Evolutionary conservation across 92 coral and sea anemone species (phyloP).

Genomic region (Pocillopora grandis): DNA sequence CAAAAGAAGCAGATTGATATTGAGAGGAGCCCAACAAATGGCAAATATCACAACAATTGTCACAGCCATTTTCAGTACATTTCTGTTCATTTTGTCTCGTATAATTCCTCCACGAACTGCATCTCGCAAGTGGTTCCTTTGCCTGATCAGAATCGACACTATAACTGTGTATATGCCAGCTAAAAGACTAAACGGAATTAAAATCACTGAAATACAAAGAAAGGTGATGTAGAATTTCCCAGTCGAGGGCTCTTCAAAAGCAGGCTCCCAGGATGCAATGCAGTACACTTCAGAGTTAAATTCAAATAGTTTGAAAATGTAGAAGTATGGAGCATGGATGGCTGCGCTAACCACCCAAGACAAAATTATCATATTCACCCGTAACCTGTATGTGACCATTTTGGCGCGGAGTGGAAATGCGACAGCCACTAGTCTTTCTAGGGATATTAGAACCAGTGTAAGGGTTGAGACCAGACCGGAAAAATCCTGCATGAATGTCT

Average conservation of each 20-base stretch:
- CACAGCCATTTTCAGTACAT: constrained; percentile 43
- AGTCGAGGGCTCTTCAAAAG: constrained; percentile 29
- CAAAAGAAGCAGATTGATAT: constrained; percentile 8
- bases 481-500: constrained; percentile 11
- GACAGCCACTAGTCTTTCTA: constrained; percentile 39
- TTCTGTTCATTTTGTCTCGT: constrained; percentile 32
- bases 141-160: constrained; percentile 4
- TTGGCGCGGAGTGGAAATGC: constrained; percentile 25
- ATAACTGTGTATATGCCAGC: constrained; percentile 20
- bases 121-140: background rate
- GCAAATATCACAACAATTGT: constrained; percentile 22
- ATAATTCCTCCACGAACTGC: constrained; percentile 3
- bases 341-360: constrained; percentile 29
- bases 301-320: constrained; percentile 15
- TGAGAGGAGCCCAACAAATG: constrained; percentile 40
- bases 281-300: background rate
- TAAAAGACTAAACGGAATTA: constrained; percentile 31
- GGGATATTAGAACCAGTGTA: constrained; percentile 27
- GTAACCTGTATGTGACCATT: constrained; percentile 27
- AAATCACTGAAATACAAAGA: constrained; percentile 2
- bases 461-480: constrained; percentile 19
- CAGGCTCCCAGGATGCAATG: constrained; percentile 10
- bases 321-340: constrained; percentile 30
- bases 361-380: constrained; percentile 9
- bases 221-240: constrained; percentile 17